phyloP scores from a whole-genome alignment of 2,113 vertebrate genomes.

The Hippocampus abdominalis region DNA sequence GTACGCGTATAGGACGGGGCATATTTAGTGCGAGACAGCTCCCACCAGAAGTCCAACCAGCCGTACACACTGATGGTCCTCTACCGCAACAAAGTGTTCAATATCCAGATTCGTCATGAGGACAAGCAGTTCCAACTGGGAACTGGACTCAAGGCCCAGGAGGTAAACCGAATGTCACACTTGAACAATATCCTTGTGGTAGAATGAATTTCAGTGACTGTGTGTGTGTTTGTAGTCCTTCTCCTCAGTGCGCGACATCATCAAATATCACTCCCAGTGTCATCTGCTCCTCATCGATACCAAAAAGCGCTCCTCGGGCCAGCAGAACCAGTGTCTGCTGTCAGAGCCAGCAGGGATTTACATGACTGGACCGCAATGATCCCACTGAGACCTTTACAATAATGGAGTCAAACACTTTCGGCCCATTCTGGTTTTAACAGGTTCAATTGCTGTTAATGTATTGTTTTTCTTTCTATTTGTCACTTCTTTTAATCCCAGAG shows the following conservation, averaged over 20 bases:
- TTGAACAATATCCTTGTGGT: too few relatives aligned
- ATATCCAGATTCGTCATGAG: slow-evolving; percentile 89
- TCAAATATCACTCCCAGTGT: slow-evolving; percentile 81
- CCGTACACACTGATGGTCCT: slow-evolving; percentile 93
- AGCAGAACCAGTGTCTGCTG: slow-evolving; percentile 86
- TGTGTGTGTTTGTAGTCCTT: slow-evolving; percentile 68
- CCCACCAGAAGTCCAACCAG: slow-evolving; percentile 75
- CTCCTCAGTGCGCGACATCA: slow-evolving; percentile 80
- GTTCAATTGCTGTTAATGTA: background rate
- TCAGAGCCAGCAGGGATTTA: slow-evolving; percentile 72
- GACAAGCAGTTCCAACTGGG: slow-evolving; percentile 80
- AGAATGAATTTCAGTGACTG: background rate
- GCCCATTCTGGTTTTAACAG: background rate
- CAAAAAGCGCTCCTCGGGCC: slow-evolving; percentile 78
- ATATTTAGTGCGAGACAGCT: slow-evolving; percentile 92
- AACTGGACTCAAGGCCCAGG: slow-evolving; percentile 83
- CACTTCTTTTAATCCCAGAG: background rate
- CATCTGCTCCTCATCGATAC: slow-evolving; percentile 92
- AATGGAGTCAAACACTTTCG: background rate
- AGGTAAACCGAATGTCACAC: slow-evolving; percentile 71
- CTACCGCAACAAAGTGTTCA: slow-evolving; percentile 91
- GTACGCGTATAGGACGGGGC: slow-evolving; percentile 83
- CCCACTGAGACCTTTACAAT: slow-evolving; percentile 10
- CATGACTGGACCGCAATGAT: slow-evolving; percentile 26
- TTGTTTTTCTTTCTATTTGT: background rate